phyloP scores from a whole-genome alignment of 2,113 vertebrate species.

The Hippotragus niger region DNA sequence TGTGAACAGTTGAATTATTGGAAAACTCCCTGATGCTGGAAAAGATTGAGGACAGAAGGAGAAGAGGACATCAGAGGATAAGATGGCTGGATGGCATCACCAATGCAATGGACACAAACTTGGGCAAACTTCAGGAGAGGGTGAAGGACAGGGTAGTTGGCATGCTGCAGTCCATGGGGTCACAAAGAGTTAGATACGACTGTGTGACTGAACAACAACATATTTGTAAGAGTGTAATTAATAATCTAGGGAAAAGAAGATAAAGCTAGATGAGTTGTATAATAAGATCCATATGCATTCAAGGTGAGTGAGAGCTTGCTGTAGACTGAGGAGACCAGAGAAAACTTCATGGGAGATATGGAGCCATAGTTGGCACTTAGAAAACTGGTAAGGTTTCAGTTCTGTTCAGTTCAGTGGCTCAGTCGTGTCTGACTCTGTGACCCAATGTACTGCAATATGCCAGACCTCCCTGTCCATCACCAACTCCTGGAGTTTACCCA shows the following conservation, averaged over 20 bases:
- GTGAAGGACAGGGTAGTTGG: background rate
- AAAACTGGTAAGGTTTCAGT: background rate
- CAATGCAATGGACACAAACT: background rate
- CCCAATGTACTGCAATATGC: background rate
- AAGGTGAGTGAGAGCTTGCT: background rate
- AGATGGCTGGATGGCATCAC: background rate
- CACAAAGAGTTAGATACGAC: background rate
- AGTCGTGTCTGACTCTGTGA: background rate
- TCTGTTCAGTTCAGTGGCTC: background rate
- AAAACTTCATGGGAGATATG: background rate
- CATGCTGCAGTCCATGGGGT: background rate
- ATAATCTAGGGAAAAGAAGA: background rate
- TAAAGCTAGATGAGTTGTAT: background rate
- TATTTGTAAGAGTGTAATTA: background rate
- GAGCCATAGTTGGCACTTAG: background rate
- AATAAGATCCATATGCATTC: background rate
- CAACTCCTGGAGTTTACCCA: background rate
- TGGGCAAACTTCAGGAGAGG: background rate
- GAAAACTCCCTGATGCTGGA: background rate
- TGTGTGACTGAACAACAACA: background rate
- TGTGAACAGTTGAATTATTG: background rate
- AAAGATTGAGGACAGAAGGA: background rate
- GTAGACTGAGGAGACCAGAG: background rate
- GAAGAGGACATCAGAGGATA: background rate
- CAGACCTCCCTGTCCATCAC: background rate